Evolutionary conservation across 2,888 invertebrate species (phyloP).

Genomic region (Oscheius myriophilus): DNA sequence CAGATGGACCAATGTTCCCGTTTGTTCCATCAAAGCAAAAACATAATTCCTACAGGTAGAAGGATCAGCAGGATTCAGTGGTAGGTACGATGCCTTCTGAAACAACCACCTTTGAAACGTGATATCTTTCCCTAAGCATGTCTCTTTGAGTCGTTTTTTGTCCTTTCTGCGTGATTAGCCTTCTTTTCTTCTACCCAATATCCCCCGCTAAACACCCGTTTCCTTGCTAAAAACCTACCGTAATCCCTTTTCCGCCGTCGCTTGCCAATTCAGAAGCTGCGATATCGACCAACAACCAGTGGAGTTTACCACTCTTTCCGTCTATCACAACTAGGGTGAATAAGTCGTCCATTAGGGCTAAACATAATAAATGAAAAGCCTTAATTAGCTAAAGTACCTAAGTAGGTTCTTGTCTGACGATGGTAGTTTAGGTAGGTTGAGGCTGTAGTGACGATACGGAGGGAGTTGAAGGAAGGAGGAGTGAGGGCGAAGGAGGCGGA

Average conservation of each 20-base stretch:
- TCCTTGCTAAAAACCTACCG: constrained; percentile 36
- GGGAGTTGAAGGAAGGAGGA: constrained; percentile 57
- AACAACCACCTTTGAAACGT: constrained; percentile 1
- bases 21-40: constrained; percentile 43
- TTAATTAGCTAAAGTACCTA: constrained; percentile 51
- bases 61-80: constrained; percentile 42
- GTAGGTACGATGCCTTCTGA: constrained; percentile 46
- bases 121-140: constrained; percentile 2
- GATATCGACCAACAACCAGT: constrained; percentile 65
- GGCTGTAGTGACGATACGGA: constrained; percentile 43
- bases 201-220: not conserved
- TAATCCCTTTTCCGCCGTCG: constrained; percentile 47
- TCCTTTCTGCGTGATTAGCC: not conserved
- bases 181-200: constrained; percentile 2
- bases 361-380: not conserved
- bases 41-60: constrained; percentile 42
- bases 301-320: constrained; percentile 52
- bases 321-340: constrained; percentile 64
- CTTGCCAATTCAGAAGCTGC: constrained; percentile 56
- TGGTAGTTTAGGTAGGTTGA: constrained; percentile 60
- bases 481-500: constrained; percentile 54
- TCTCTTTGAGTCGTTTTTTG: not conserved
- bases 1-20: constrained; percentile 23
- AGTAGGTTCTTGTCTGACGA: constrained; percentile 61
- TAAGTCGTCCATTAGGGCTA: constrained; percentile 62